Conservation (phyloP, 2,888 invertebrate genomes). For the Sarcophaga caerulescens region DNA sequence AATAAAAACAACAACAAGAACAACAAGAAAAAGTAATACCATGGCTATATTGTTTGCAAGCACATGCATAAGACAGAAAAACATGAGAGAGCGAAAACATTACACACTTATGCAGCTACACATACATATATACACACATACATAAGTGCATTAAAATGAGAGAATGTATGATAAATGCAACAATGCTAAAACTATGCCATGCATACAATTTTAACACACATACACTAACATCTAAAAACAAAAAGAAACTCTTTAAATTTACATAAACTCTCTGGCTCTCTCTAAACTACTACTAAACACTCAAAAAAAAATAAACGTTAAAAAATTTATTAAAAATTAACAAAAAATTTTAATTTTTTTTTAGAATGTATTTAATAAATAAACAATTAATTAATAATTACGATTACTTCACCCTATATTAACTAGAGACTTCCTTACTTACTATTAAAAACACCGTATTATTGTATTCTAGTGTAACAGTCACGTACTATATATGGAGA, state of each 20-base stretch:
- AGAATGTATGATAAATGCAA: constrained; percentile 44
- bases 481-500: constrained; percentile 24
- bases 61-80: constrained; percentile 52
- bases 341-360: no score
- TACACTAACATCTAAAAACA: constrained; percentile 3
- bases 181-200: constrained; percentile 43
- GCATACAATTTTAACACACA: background rate
- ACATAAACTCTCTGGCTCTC: background rate
- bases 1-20: background rate
- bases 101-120: constrained; percentile 9
- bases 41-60: constrained; percentile 9
- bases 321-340: no score
- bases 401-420: no score
- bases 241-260: background rate
- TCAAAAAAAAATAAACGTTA: no score
- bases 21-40: background rate
- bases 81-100: background rate
- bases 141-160: background rate
- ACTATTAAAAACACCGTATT: constrained; percentile 26
- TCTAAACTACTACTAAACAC: background rate
- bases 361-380: no score
- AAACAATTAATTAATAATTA: no score
- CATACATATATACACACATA: constrained; percentile 23
- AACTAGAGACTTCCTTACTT: background rate
- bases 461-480: constrained; percentile 37